Base-by-base conservation (phyloP, 2,797 vertebrate genomes). In the Ambastaia sidthimunki region DNA sequence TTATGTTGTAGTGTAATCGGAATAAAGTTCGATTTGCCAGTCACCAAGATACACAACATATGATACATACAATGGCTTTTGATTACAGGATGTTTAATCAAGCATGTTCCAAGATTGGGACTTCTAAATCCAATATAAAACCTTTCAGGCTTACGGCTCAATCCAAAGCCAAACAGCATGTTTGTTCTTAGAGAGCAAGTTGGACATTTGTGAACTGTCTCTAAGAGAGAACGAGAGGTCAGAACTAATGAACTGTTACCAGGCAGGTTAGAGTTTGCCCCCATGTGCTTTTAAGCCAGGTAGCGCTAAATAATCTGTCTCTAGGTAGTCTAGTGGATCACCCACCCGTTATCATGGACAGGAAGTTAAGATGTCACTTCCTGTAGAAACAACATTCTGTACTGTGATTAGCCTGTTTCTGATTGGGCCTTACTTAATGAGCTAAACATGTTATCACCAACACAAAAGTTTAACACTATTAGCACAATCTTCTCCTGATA, bases 251-350 rank as follows among this genome's bases (percentile, higher is more conserved):
- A 80, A 74, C 75, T 74, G 91, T 91, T 91, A 90, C 90, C 79
- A 88, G 82, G 89, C 62, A 52, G 86, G 83, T 84, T 55, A 41
- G 12, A 16, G 31, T 0, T 82, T 41, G 69, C 81, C 72, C 68
- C 85, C 71, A 84, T 79, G 72, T 71, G 69, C 50, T 25, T 34
- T 81, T 57, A 71, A 76, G 74, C 78, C 21, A 68, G 62, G 74
- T 67, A 71, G 70, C 52, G 23, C n/a, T 83, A 74, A 82, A 88
- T 91, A 89, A 90, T 82, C 88, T 81, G 87, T 87, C 89, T 88
- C 89, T 87, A 70, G 72, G 83, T 76, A 75, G 85, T 85, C 84
- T 83, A 57, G 80, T 82, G 48, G 62, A 83, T 82, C 13, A 1
- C 19, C 23, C 47, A 81, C 82, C 44, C 67, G 80, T 86, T 82